Percentiles rank a stretch among this genome's conserved stretches.
These are phyloP conservation scores for Oreochromis spilurus DNA, from an alignment of 2,113 vertebrate genomes.

Conservation along the genomic window DNA sequence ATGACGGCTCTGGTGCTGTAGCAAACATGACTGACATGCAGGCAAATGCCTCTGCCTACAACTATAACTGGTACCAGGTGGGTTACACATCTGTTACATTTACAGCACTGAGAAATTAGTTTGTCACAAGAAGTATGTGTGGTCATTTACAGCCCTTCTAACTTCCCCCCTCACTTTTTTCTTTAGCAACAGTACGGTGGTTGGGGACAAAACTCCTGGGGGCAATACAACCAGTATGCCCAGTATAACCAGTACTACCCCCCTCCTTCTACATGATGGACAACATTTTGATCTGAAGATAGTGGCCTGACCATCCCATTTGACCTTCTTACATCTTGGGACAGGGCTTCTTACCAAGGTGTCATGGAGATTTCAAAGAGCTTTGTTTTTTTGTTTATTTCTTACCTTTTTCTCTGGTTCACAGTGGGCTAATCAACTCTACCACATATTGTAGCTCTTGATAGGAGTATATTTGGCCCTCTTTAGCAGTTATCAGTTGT, in stretches of 20 bases:
- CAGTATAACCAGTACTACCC: constrained; percentile 97
- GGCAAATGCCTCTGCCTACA: constrained; percentile 86
- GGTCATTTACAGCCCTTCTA: background rate
- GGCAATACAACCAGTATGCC: constrained; percentile 75
- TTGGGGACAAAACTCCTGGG: constrained; percentile 88
- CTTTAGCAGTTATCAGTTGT: constrained; percentile 2
- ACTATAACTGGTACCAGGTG: constrained; percentile 97
- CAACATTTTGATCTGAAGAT: constrained; percentile 42
- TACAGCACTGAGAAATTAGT: background rate
- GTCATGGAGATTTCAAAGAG: constrained; percentile 14
- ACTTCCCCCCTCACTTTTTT: background rate
- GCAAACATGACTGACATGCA: constrained; percentile 80
- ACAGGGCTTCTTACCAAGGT: background rate
- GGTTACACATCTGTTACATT: background rate
- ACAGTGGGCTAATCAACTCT: constrained; percentile 4
- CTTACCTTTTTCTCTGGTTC: background rate
- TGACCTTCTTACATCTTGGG: constrained; percentile 18
- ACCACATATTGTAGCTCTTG: background rate
- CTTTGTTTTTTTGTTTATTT: background rate
- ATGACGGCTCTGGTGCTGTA: constrained; percentile 72
- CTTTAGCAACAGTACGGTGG: constrained; percentile 82
- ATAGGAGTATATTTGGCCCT: background rate
- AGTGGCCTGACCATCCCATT: constrained; percentile 33
- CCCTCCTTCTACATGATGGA: constrained; percentile 86
- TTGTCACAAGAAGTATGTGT: background rate